A percentile compares a stretch with the other conserved stretches of the same genome.
These are phyloP conservation scores for Dolomedes plantarius DNA, from an alignment of 2,888 invertebrate species.

Conservation along the genomic window DNA sequence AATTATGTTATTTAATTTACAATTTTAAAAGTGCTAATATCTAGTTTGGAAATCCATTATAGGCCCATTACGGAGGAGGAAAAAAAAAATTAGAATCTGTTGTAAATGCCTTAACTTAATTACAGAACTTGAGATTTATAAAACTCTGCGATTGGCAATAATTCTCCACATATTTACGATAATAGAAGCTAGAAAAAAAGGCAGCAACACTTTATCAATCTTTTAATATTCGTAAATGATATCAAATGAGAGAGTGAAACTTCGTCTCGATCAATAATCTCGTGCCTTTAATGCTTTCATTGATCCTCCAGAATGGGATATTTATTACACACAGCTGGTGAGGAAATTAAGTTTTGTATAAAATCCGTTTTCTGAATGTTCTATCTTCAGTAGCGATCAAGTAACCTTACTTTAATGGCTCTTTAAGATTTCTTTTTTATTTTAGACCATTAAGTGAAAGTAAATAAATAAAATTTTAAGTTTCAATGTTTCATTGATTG, in stretches of 20 bases:
- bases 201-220: not conserved
- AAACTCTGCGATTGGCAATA: no score
- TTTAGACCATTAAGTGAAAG: not conserved
- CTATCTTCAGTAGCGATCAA: not conserved
- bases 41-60: no score
- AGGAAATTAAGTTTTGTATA: slow-evolving; percentile 14
- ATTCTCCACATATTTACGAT: not conserved
- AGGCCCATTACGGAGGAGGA: no score
- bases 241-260: slow-evolving; percentile 5
- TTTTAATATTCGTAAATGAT: slow-evolving; percentile 7
- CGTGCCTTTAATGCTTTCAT: slow-evolving; percentile 11
- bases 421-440: not conserved
- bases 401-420: not conserved
- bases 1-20: no score
- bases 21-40: no score
- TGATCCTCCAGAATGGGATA: slow-evolving; percentile 3
- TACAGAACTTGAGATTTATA: no score
- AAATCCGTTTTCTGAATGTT: slow-evolving; percentile 11
- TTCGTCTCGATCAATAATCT: not conserved
- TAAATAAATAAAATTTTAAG: not conserved
- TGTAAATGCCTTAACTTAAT: no score
- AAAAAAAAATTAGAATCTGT: no score
- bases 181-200: not conserved
- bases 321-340: slow-evolving; percentile 11
- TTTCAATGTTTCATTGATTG: not conserved